phyloP scores from a whole-genome alignment of 2,888 invertebrate genomes.

The Trypoxylon attenuatum region DNA sequence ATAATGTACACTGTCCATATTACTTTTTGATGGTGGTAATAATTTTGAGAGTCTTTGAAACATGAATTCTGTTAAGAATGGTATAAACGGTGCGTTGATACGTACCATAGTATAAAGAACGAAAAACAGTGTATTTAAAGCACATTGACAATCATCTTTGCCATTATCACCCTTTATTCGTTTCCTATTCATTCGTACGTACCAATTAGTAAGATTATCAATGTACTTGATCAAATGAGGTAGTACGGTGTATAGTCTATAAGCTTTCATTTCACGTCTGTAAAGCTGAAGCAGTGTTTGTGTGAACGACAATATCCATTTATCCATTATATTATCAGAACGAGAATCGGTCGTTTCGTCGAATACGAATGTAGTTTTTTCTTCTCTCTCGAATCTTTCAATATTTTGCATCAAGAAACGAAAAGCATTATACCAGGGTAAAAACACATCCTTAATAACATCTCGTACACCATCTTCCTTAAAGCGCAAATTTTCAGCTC shows the following conservation, averaged over 20 bases:
- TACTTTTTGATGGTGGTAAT: slow-evolving; percentile 75
- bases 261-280: slow-evolving; percentile 94
- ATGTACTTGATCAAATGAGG: slow-evolving; percentile 96
- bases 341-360: slow-evolving; percentile 61
- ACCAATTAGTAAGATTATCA: slow-evolving; percentile 99
- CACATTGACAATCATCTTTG: slow-evolving; percentile 85
- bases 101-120: slow-evolving; percentile 92
- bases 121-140: slow-evolving; percentile 90
- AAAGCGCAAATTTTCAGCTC: slow-evolving; percentile 96
- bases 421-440: slow-evolving; percentile 97
- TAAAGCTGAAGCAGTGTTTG: slow-evolving; percentile 94
- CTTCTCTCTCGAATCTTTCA: slow-evolving; percentile 85
- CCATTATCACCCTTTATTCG: slow-evolving; percentile 95
- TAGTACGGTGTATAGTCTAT: slow-evolving; percentile 96
- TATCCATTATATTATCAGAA: slow-evolving; percentile 90
- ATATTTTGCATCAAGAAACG: slow-evolving; percentile 96
- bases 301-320: slow-evolving; percentile 97
- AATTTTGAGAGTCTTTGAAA: slow-evolving; percentile 90
- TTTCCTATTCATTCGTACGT: slow-evolving; percentile 96
- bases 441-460: slow-evolving; percentile 96
- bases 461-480: slow-evolving; percentile 98
- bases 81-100: slow-evolving; percentile 98
- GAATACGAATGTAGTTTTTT: slow-evolving; percentile 74
- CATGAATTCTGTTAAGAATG: slow-evolving; percentile 96
- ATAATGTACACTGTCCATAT: slow-evolving; percentile 90